A percentile compares a stretch with the other conserved stretches of the same genome.
These are phyloP conservation scores for Eumerus sabulonum DNA, from an alignment of 2,888 invertebrate genomes.

Conservation along the genomic window DNA sequence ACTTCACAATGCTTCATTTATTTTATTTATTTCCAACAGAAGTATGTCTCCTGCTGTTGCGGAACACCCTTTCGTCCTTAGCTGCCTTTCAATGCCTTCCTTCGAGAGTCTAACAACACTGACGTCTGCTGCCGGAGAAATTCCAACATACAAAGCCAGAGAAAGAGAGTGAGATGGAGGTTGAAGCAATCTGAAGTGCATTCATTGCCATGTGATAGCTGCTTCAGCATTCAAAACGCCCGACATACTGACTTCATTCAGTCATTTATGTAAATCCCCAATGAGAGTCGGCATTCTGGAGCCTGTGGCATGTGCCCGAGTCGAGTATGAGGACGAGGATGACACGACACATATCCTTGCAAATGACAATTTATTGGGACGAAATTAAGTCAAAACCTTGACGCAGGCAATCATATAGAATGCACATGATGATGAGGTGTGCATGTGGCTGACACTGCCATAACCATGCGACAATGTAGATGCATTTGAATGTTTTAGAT, in stretches of 20 bases:
- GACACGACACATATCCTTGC: conserved; percentile 45
- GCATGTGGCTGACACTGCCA: conserved; percentile 4
- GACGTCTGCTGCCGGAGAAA: conserved; percentile 35
- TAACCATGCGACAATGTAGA: conserved; percentile 1
- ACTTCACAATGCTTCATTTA: conserved; percentile 56
- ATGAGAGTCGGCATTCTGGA: conserved; percentile 8
- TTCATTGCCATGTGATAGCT: conserved; percentile 38
- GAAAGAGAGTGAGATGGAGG: too few species aligned
- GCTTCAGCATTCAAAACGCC: conserved; percentile 30
- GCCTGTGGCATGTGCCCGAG: background rate
- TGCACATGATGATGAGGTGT: too few species aligned
- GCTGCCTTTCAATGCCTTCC: background rate
- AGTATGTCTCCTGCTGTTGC: conserved; percentile 19
- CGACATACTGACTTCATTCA: conserved; percentile 57
- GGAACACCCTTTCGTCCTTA: background rate
- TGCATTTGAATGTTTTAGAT: conserved; percentile 55
- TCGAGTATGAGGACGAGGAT: background rate
- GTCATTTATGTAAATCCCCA: conserved; percentile 59
- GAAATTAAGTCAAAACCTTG: conserved; percentile 57
- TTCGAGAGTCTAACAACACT: conserved; percentile 3
- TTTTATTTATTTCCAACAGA: conserved; percentile 41
- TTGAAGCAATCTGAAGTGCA: conserved; percentile 33
- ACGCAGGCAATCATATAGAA: too few species aligned
- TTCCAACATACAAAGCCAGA: too few species aligned
- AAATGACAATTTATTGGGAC: conserved; percentile 65